Percentiles rank a stretch among this genome's conserved stretches.
These are phyloP conservation scores for Vidua macroura DNA, from an alignment of 2,113 vertebrate genomes.

Conservation along the genomic window DNA sequence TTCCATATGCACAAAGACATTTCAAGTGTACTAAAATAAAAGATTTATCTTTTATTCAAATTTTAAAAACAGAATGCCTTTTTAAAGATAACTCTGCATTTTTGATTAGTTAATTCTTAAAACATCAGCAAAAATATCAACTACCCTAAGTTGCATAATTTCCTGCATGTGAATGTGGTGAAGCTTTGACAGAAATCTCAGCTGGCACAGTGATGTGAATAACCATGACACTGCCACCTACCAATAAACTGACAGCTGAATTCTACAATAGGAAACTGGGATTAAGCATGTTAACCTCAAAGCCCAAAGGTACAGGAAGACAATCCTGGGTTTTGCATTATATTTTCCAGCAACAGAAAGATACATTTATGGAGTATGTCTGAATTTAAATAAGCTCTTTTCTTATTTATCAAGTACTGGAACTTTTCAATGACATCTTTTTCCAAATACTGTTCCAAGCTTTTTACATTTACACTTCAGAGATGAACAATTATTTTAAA, in stretches of 20 bases:
- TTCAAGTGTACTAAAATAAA: not conserved
- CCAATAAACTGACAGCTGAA: conserved; percentile 27
- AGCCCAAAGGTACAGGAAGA: not conserved
- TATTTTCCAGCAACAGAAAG: not conserved
- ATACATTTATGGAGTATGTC: not conserved
- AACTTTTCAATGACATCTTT: not conserved
- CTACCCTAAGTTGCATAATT: not conserved
- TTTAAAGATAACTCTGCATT: not conserved
- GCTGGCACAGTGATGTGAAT: conserved; percentile 17
- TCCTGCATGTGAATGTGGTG: not conserved
- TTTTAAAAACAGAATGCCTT: not conserved
- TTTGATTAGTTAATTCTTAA: not conserved
- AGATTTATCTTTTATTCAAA: not conserved
- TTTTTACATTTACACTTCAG: not conserved
- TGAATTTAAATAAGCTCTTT: conserved; percentile 18
- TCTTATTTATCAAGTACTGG: not conserved
- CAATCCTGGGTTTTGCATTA: not conserved
- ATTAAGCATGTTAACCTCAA: conserved; percentile 29
- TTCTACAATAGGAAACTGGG: conserved; percentile 6
- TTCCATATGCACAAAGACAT: not conserved
- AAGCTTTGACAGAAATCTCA: conserved; percentile 28
- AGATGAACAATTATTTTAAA: conserved; percentile 29
- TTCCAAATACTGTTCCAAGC: not conserved
- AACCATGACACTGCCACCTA: conserved; percentile 19
- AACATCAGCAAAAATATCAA: not conserved